Evolutionary conservation across 1,140 invertebrate species (phyloP).

Genomic region (Lucilia cuprina): DNA sequence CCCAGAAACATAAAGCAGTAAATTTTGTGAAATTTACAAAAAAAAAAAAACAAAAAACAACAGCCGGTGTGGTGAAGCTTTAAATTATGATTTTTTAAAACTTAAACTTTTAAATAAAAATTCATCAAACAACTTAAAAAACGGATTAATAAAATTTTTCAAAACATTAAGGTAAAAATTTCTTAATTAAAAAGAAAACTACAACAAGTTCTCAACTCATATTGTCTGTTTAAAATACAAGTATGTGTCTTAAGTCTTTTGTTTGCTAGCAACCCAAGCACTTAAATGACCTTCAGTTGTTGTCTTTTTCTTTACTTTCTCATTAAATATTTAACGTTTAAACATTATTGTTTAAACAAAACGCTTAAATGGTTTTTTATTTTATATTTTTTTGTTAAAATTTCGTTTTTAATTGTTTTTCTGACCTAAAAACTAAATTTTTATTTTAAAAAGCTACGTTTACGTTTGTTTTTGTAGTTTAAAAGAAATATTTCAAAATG

Average conservation of each 20-base stretch:
- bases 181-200: not conserved
- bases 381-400: not conserved
- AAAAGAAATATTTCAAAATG: not conserved
- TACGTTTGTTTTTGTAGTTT: not conserved
- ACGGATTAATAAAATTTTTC: not conserved
- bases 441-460: not conserved
- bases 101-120: not conserved
- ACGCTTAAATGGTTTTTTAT: not conserved
- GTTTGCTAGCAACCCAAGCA: not conserved
- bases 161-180: slow-evolving; percentile 4
- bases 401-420: not conserved
- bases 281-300: not conserved
- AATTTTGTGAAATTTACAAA: not conserved
- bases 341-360: not conserved
- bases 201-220: not conserved
- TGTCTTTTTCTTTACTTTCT: slow-evolving; percentile 2
- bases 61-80: not conserved
- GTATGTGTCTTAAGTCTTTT: slow-evolving; percentile 40
- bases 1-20: not conserved
- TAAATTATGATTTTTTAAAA: not conserved
- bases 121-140: not conserved
- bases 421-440: not conserved
- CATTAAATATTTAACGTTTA: not conserved
- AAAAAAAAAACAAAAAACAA: not conserved
- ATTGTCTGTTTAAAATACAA: not conserved